These are phyloP conservation scores for Rhinolophus sinicus DNA, from an alignment of 2,113 vertebrate species.

Conservation along the genomic window DNA sequence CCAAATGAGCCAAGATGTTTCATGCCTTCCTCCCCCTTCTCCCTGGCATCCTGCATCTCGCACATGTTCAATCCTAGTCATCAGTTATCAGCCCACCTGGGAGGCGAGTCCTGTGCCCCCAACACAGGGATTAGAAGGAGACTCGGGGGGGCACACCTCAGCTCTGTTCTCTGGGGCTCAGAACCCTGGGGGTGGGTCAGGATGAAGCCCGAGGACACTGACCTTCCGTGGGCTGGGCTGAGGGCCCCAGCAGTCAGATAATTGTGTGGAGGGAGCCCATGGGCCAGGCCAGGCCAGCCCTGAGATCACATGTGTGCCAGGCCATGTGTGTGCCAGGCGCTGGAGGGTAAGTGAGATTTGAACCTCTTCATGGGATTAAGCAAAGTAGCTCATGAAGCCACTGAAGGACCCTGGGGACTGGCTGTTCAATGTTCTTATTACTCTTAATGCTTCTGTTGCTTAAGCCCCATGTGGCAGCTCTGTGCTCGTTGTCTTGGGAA, in stretches of 20 bases:
- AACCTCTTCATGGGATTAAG: not conserved
- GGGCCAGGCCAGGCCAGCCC: not conserved
- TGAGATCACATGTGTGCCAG: too few relatives aligned
- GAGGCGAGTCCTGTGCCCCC: not conserved
- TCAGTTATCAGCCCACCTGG: not conserved
- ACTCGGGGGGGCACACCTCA: too few relatives aligned
- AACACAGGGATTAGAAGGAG: not conserved
- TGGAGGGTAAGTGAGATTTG: not conserved
- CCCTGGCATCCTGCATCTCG: rapidly evolving
- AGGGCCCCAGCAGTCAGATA: not conserved
- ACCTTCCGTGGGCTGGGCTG: not conserved
- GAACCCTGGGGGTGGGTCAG: not conserved
- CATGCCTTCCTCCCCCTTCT: rapidly evolving
- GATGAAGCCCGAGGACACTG: not conserved
- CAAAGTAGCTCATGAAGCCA: not conserved
- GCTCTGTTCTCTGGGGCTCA: not conserved
- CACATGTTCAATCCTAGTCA: rapidly evolving
- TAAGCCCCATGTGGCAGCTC: not conserved
- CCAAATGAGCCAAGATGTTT: rapidly evolving
- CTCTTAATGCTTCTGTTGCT: slow-evolving; percentile 16
- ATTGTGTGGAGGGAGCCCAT: rapidly evolving
- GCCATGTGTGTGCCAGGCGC: not conserved
- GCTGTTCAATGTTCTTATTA: not conserved
- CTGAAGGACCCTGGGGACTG: not conserved
- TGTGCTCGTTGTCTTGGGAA: slow-evolving; percentile 81